Conservation (phyloP, 2,113 vertebrate species). For the Notechis scutatus region DNA sequence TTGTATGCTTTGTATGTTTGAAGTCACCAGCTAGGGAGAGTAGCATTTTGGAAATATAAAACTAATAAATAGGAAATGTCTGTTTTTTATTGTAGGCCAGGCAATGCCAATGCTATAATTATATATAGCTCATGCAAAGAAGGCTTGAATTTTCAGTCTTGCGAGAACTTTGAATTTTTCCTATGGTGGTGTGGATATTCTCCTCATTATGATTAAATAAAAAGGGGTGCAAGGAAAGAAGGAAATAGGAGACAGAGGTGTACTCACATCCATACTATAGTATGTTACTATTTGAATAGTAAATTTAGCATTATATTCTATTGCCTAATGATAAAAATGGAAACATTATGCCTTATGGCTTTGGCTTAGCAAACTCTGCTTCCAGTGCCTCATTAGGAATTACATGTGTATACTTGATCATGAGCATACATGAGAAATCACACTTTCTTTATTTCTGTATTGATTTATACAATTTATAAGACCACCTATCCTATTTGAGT, state of each 20-base stretch:
- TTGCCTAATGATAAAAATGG: background rate
- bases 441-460: background rate
- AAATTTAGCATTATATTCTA: background rate
- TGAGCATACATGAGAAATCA: background rate
- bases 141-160: background rate
- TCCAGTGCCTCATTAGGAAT: background rate
- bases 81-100: background rate
- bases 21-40: background rate
- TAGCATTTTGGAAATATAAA: background rate
- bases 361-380: background rate
- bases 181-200: background rate
- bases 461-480: background rate
- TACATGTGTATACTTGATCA: background rate
- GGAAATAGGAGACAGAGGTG: background rate
- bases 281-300: background rate
- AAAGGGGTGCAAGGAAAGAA: background rate
- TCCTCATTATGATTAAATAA: background rate
- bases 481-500: background rate
- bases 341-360: background rate
- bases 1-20: background rate
- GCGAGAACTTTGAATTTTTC: background rate
- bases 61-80: background rate
- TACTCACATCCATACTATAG: background rate
- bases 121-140: background rate
- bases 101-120: background rate